Conservation (phyloP, 2,113 vertebrate genomes). For the Cryptotis parvus region DNA sequence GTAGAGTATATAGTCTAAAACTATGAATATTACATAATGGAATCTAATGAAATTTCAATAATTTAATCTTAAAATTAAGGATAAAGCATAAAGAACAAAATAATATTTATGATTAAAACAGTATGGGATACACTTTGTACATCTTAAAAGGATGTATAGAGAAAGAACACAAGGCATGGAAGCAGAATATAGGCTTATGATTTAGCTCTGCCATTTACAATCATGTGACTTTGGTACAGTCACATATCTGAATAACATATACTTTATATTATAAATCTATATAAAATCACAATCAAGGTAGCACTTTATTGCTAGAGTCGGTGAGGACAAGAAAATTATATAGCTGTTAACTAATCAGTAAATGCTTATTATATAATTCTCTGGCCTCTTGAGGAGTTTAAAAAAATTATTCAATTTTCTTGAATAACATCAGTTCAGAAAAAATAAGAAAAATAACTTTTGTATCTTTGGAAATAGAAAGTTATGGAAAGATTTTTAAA, state of each 20-base stretch:
- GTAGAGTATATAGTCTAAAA: constrained; percentile 38
- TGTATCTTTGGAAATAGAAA: constrained; percentile 11
- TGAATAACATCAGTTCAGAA: too few relatives aligned
- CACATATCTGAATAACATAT: not conserved
- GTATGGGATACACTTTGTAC: not conserved
- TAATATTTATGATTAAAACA: constrained; percentile 2
- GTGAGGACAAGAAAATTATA: not conserved
- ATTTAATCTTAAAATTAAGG: constrained; percentile 28
- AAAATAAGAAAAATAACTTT: not conserved
- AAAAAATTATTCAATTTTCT: constrained; percentile 10
- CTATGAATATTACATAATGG: constrained; percentile 19
- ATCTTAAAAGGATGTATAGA: not conserved
- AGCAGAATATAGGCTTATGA: constrained; percentile 35
- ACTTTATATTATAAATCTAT: not conserved
- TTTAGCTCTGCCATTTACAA: constrained; percentile 27
- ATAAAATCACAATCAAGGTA: constrained; percentile 8
- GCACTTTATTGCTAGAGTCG: constrained; percentile 56
- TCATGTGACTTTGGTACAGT: constrained; percentile 16
- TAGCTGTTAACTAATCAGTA: constrained; percentile 26
- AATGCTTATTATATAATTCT: constrained; percentile 30
- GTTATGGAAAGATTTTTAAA: not conserved
- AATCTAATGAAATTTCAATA: constrained; percentile 52
- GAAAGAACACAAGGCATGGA: constrained; percentile 3
- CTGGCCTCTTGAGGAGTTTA: constrained; percentile 21
- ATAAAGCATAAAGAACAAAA: constrained; percentile 51